A percentile compares a stretch with the other conserved stretches of the same genome.
Evolutionary conservation across 2,113 vertebrate genomes (phyloP).

Genomic region (Motacilla alba): DNA sequence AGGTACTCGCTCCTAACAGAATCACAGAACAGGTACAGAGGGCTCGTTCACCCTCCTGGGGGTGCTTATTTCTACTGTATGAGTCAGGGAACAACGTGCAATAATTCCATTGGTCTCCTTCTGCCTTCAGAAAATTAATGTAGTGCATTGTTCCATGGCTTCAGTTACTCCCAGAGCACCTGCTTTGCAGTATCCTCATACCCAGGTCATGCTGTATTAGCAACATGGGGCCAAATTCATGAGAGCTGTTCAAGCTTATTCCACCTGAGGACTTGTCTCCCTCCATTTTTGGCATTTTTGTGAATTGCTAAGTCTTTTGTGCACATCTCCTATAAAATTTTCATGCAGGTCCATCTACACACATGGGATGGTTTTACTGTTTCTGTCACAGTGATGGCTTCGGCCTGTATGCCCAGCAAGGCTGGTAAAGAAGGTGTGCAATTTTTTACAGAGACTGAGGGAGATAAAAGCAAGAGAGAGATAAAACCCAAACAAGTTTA

Average conservation of each 20-base stretch:
- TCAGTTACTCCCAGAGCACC: neutral
- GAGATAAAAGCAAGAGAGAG: neutral
- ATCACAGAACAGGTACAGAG: neutral
- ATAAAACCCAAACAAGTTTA: neutral
- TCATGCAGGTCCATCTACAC: neutral
- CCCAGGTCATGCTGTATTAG: neutral
- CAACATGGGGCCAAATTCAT: neutral
- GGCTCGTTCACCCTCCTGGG: neutral
- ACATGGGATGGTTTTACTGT: neutral
- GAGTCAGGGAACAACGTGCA: neutral
- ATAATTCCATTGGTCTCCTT: neutral
- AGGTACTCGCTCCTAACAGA: neutral
- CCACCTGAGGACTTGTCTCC: neutral
- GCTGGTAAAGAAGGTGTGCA: neutral
- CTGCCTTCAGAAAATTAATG: neutral
- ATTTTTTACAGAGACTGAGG: neutral
- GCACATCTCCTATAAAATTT: neutral
- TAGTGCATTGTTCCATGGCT: neutral
- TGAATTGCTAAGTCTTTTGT: neutral
- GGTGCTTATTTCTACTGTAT: neutral
- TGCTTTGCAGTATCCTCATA: neutral
- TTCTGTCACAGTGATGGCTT: neutral
- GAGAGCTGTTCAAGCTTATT: neutral
- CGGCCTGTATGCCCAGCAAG: neutral
- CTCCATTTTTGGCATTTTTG: neutral